Base-by-base conservation (phyloP, 2,888 invertebrate genomes). In the Uropetala carovei region DNA sequence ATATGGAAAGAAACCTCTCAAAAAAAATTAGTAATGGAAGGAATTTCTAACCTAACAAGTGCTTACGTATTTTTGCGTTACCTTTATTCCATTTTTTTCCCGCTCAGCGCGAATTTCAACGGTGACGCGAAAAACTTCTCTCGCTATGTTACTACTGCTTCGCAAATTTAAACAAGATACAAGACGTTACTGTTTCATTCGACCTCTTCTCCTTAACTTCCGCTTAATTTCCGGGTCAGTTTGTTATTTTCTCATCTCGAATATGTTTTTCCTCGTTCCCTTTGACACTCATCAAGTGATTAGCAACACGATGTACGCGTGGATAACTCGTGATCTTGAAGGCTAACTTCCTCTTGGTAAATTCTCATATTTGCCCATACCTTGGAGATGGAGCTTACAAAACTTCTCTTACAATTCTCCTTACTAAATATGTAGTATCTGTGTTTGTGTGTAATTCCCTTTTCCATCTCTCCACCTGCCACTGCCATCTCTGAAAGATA, bases 271-370 rank as follows among this genome's bases (percentile, higher is more conserved):
- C 43, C 85, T 18, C 18, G 27, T 7, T 86, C 64, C 11, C 89
- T 89, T 64, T n/a, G 64, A 11, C 30, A 11, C 64, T 43, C 89
- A 60, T 89, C 68, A 56, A 43, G 30, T 68, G 64, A 89, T 89
- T 89, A 89, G 64, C 89, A 68, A 89, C 64, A 56, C 64, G 43
- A 89, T 13, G 64, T 64, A 60, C 89, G 11, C 64, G 64, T 56
- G 89, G 64, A 59, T 89, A 43, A 89, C 43, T 64, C 89, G 18
- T 14, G n/a, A 56, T 16, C 68, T 89, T 43, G 43, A 83, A 89
- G 89, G 43, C 11, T 59, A 30, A 86, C 86, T 86, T 86, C 86
- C 60, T n/a, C 56, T 57, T 16, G 43, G 22, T 60, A 64, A 59
- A 27, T 86, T 30, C 30, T 86, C 86, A 60, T 10, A 83, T 57